Evolutionary conservation across 1,140 invertebrate species (phyloP).

Genomic region (Orussus abietinus): DNA sequence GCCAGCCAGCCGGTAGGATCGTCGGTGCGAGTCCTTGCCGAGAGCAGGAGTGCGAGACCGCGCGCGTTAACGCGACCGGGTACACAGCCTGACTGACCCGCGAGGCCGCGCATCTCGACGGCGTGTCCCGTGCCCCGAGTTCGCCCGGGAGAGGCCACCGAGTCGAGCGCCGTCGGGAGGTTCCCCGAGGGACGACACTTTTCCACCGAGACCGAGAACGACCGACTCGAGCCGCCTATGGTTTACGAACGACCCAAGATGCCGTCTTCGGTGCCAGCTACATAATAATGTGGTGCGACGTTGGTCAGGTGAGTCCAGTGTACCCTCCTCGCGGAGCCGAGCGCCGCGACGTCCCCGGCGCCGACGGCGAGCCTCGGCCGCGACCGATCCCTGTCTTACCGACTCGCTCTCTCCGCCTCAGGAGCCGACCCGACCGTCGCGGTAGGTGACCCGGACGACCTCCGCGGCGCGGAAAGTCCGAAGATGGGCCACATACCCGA

Average conservation of each 20-base stretch:
- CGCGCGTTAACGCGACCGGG: slow-evolving; percentile 16
- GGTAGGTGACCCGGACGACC: no score
- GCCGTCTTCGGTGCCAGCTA: slow-evolving; percentile 51
- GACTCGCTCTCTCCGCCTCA: no score
- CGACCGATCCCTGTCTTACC: no score
- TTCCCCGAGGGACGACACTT: no score
- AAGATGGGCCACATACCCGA: no score
- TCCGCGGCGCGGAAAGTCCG: no score
- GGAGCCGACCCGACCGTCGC: no score
- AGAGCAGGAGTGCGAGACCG: not conserved
- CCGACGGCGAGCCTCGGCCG: no score
- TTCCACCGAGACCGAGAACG: not conserved
- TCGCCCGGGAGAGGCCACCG: slow-evolving; percentile 20
- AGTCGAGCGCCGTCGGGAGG: no score
- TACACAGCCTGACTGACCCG: slow-evolving; percentile 30
- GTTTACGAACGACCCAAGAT: slow-evolving; percentile 46
- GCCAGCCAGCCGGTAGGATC: slow-evolving; percentile 37
- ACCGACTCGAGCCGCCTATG: slow-evolving; percentile 32
- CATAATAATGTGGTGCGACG: slow-evolving; percentile 55
- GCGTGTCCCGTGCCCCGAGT: slow-evolving; percentile 15
- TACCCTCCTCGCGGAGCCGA: no score
- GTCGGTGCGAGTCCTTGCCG: slow-evolving; percentile 35
- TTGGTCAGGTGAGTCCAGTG: slow-evolving; percentile 55
- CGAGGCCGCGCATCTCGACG: slow-evolving; percentile 20
- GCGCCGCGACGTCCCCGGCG: no score